Base-by-base conservation (phyloP, 64 coral and sea anemone genomes). In the Cladopsammia gracilis region DNA sequence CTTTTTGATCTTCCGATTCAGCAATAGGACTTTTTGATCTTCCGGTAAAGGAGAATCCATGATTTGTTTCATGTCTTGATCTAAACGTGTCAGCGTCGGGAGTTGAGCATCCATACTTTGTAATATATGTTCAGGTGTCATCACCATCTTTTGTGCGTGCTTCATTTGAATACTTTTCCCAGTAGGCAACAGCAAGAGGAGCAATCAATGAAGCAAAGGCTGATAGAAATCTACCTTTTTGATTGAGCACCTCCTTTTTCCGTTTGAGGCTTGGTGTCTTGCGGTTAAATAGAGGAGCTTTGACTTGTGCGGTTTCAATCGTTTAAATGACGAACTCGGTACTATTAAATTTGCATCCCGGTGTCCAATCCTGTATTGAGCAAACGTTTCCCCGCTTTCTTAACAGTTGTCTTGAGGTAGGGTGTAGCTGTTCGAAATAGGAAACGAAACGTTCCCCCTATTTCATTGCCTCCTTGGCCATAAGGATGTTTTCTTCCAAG, bases 241-340 rank as follows among this genome's bases (percentile, higher is more conserved):
- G 57, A 66, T 62, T 83, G 2, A 83, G 57, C 12, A 83, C 79
- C 25, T 62, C 0, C 19, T 83, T 83, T 62, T 61, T 83, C 58
- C 61, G n/a, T 25, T 25, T 83, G 4, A 83, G 44, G 19, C 79
- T 62, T 62, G 79, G 57, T 61, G 6, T 83, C 20, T 83, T 83
- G 24, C 62, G 57, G 79, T 83, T 10, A 83, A 58, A 48, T 62
- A 83, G 4, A 83, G 79, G 24, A 83, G 79, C 56, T 83, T 83
- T 62, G 23, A 83, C 57, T 83, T 83, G 53, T 62, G 57, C 19
- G 51, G 79, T 23, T 83, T 83, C 79, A 83, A 66, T 6, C 56
- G 57, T 47, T 83, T 83, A 62, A 83, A 83, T 83, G 79, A 83
- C 43, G 25, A 44, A 61, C 4, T 83, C 18, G 79, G 79, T 34